Base-by-base conservation (phyloP, 2,113 vertebrate genomes). In the Nannobrachium achirus region DNA sequence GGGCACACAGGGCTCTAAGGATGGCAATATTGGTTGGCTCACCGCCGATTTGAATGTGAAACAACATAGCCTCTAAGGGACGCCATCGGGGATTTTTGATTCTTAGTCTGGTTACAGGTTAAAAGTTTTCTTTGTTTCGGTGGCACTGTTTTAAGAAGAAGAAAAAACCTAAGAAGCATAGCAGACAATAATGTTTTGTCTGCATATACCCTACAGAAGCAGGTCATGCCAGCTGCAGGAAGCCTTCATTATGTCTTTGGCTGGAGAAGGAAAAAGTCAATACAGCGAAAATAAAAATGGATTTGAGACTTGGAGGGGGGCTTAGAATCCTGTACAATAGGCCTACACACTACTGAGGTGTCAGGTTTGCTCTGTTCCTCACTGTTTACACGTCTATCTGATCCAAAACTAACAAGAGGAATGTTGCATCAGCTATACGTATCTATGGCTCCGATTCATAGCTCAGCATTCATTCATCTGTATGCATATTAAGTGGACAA, bases 221-320 rank as follows among this genome's bases (percentile, higher is more conserved):
- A 74, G 89, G 83, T 84, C 86, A 85, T 51, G 38, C 79, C 82
- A 84, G 82, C 88, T 77, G 83, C 89, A 85, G 87, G 86, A 86
- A 84, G 84, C 83, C 79, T 82, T 89, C 88, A 89, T 90, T 89
- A 91, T 89, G 83, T 86, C 83, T 90, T 87, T 84, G 86, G 81
- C 78, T 71, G 65, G 81, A 76, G 73, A 66, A 87, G 66, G 75
- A 86, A 90, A 86, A 89, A 88, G 88, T 90, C 87, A 86, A 90
- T 90, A 89, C 86, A 84, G 87, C 84, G 82, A 88, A 89, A 89
- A 90, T 88, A 84, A 91, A 91, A 91, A 91, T 88, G 88, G 85
- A 89, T 87, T 84, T 49, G 71, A 83, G 81, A 88, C 82, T 80
- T 6, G 4, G 53, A 76, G 81, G 89, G 89, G 88, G 88, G 86